These are phyloP conservation scores for Colinus virginianus DNA, from an alignment of 2,113 vertebrate species.

Conservation along the genomic window DNA sequence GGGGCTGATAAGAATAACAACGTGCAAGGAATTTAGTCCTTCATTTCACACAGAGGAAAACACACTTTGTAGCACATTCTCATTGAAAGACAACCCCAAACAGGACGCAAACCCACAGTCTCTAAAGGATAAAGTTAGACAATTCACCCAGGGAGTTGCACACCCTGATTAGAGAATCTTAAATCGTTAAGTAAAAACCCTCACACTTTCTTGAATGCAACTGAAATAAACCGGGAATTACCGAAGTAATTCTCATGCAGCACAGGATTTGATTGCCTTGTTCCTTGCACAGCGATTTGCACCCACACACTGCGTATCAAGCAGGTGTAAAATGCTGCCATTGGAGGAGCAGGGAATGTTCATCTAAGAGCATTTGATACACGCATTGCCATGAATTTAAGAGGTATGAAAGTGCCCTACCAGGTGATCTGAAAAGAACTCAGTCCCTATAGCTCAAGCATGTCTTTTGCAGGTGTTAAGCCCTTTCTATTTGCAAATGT, in stretches of 20 bases:
- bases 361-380: not conserved
- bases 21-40: conserved; percentile 9
- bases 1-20: conserved; percentile 60
- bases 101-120: conserved; percentile 32
- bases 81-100: not conserved
- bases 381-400: not conserved
- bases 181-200: not conserved
- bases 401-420: not conserved
- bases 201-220: not conserved
- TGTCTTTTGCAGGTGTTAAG: not conserved
- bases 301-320: not conserved
- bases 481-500: not conserved
- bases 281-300: not conserved
- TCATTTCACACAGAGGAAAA: conserved; percentile 14
- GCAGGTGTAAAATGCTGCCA: conserved; percentile 21
- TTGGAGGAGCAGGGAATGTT: not conserved
- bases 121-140: not conserved
- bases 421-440: not conserved
- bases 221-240: conserved; percentile 34
- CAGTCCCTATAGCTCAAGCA: not conserved
- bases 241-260: not conserved
- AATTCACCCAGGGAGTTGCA: conserved; percentile 5
- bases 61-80: conserved; percentile 8
- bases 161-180: not conserved
- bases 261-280: conserved; percentile 6